Base-by-base conservation (phyloP, 2,888 invertebrate genomes). In the Neoscelio sp. region DNA sequence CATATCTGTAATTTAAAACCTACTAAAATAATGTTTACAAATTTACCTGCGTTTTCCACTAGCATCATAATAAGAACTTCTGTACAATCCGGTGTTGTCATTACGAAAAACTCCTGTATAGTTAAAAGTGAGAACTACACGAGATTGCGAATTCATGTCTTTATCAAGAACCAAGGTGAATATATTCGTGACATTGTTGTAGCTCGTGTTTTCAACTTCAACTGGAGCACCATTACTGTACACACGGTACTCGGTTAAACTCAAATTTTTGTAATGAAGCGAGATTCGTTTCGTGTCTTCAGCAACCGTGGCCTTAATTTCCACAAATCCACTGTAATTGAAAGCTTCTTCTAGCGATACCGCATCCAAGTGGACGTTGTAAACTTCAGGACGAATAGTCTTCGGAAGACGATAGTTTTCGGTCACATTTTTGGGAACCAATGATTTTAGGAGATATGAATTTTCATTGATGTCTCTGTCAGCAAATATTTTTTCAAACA, bases 11-110 rank as follows among this genome's bases (percentile, higher is more conserved):
- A 23, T 12, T 12, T n/a, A 23, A 26, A 20, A 35, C 7, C 7
- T 38, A 33, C 23, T 23, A 2, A 23, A 23, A 23, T 23, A 23
- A 23, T 23, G 6, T n/a, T n/a, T n/a, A 23, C 23, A 23, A 6
- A 4, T 12, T 73, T 88, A 93, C 94, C 92, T 92, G 77, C 73
- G 75, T 0, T 67, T 56, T 6, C 82, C 83, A 1, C 85, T 80
- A 17, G 84, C 80, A 30, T 91, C 89, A 17, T 77, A 64, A 68
- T 94, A 94, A 0, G 91, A 92, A 35, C 94, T 93, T 23, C 93
- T 90, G 80, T 94, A 94, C 8, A 95, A 92, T n/a, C 95, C 95
- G 75, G 92, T 91, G 89, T 94, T 92, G 13, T 93, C 91, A 6
- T 91, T 91, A 52, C 92, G 92, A 62, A 94, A 92, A 0, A 86